Percentiles rank a stretch among this genome's conserved stretches.
Evolutionary conservation across 2,797 vertebrate species (phyloP).

Genomic region (Sphenopsis melanotis): DNA sequence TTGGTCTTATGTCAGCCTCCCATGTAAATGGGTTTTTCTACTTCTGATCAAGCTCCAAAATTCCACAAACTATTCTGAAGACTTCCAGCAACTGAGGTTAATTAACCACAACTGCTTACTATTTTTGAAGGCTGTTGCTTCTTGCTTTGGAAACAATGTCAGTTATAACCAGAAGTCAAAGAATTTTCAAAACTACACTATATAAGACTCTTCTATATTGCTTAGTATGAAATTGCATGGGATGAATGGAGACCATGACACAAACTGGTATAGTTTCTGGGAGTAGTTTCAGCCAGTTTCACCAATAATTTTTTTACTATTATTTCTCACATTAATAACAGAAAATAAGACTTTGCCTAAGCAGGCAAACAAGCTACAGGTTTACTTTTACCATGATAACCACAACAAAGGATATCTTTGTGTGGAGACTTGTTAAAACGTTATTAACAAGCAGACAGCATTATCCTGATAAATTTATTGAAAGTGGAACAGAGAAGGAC

Average conservation of each 20-base stretch:
- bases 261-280: background rate
- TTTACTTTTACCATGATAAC: background rate
- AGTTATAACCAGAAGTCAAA: background rate
- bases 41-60: background rate
- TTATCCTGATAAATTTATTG: background rate
- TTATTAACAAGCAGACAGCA: background rate
- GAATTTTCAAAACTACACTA: background rate
- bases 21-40: background rate
- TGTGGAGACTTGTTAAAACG: background rate
- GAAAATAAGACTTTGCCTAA: background rate
- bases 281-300: background rate
- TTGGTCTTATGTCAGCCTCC: background rate
- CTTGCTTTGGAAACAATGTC: background rate
- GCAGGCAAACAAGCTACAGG: background rate
- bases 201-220: background rate
- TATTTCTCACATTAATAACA: background rate
- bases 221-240: background rate
- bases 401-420: background rate
- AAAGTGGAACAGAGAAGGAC: background rate
- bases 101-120: background rate
- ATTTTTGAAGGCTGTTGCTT: background rate
- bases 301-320: background rate
- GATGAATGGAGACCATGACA: background rate
- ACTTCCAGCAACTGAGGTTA: background rate
- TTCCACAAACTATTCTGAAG: background rate